Conservation (phyloP, 2,113 vertebrate genomes). For the Aleadryas rufinucha region DNA sequence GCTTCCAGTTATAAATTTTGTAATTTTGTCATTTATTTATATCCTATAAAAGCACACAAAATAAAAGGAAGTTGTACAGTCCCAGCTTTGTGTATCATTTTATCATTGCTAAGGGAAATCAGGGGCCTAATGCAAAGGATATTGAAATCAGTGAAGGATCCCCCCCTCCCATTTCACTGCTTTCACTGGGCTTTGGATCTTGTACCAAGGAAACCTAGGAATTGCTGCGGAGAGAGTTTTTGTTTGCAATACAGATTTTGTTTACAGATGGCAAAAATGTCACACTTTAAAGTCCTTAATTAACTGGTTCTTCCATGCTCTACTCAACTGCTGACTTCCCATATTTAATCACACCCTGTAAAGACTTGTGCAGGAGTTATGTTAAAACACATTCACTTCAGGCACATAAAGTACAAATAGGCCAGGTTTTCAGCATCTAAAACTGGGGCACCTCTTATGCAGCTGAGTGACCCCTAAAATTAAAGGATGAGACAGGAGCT, state of each 20-base stretch:
- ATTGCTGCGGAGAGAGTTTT: not conserved
- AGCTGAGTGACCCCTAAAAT: not conserved
- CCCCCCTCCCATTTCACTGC: not conserved
- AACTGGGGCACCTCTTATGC: not conserved
- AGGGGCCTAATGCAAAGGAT: not conserved
- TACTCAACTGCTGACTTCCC: not conserved
- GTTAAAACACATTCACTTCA: not conserved
- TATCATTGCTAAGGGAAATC: not conserved
- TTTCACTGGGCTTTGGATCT: not conserved
- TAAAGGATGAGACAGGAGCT: not conserved
- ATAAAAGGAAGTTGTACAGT: conserved; percentile 96
- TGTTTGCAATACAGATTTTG: not conserved
- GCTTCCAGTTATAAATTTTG: conserved; percentile 99
- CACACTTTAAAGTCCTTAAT: not conserved
- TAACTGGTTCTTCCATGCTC: not conserved
- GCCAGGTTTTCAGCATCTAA: not conserved
- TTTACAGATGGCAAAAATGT: not conserved
- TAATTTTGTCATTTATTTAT: conserved; percentile 99
- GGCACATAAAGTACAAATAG: not conserved
- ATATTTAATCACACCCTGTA: not conserved
- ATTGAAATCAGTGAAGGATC: not conserved
- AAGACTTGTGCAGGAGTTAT: not conserved
- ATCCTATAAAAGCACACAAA: conserved; percentile 98
- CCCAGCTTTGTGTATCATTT: conserved; percentile 52
- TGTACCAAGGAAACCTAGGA: not conserved